Conservation (phyloP, 2,113 vertebrate species). For the Mastomys coucha region DNA sequence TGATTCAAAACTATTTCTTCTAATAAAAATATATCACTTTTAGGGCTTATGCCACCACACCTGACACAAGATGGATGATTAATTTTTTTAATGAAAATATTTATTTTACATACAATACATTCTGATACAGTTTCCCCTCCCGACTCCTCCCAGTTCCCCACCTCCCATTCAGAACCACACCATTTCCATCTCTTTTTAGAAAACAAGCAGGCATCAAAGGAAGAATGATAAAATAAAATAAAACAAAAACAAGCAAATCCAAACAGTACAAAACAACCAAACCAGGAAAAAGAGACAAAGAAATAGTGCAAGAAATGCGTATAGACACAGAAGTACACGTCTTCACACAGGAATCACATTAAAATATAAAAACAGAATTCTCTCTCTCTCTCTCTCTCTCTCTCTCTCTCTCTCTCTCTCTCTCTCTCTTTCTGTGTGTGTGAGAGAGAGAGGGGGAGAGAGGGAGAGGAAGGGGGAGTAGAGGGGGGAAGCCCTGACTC, state of each 20-base stretch:
- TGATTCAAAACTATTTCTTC: conserved; percentile 17
- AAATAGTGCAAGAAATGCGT: background rate
- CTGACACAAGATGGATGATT: background rate
- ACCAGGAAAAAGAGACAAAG: background rate
- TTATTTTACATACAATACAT: background rate
- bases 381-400: no score
- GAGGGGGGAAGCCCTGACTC: no score
- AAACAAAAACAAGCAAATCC: background rate
- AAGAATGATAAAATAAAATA: background rate
- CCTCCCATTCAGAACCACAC: background rate
- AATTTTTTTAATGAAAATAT: background rate
- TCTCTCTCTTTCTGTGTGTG: no score
- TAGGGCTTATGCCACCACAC: background rate
- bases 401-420: no score
- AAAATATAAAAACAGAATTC: background rate
- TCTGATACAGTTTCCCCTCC: background rate
- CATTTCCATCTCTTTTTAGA: background rate
- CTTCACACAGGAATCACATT: background rate
- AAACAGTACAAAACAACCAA: background rate
- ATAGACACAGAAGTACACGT: background rate
- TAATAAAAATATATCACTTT: conserved; percentile 28
- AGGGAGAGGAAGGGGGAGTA: no score
- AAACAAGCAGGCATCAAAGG: background rate
- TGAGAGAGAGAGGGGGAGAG: no score
- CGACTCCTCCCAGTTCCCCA: background rate